Base-by-base conservation (phyloP, 1,140 invertebrate species). In the Campoletis sonorensis region DNA sequence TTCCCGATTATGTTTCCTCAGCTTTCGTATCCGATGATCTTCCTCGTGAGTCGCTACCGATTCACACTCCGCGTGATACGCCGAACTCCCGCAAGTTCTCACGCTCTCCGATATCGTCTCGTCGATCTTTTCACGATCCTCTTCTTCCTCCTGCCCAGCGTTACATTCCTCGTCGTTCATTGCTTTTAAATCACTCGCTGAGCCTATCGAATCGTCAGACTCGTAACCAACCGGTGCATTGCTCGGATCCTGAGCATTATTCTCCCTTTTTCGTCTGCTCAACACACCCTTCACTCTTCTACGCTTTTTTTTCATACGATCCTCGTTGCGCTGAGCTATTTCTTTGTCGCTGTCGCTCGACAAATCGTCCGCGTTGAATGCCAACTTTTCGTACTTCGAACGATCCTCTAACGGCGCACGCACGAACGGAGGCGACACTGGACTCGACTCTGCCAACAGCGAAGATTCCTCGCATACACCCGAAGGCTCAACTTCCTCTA, bases 361-460 rank as follows among this genome's bases (percentile, higher is more conserved):
- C 7, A 93, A 88, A 70, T 93, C 93, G 80, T 94, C 95, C 0
- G 88, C 88, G 72, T 93, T 93, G 83, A 93, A 93, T 2, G 93
- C 93, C n/a, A 96, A 89, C 86, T 96, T 96, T 84, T 96, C 95
- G 85, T 96, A 96, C 84, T 96, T 96, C n/a, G 95, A 96, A 16
- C 95, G 92, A 89, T 96, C 95, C 84, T 96, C 95, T 0, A 95
- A 83, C 0, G 95, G 95, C 0, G 94, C 92, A 82, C 93, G 93
- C 0, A 95, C 93, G 85, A 95, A 96, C 0, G 92, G 92, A 3
- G 93, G 93, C 11, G 93, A 93, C 4, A 87, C 87, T 0, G 92
- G 87, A 83, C 85, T 88, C 21, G 88, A 84, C 54, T 91, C 89
- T 0, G 85, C 85, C 2, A 90, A 77, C 18, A 91, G 80, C 0